Base-by-base conservation (phyloP, 2,888 invertebrate genomes). In the Heliconius charithonia region DNA sequence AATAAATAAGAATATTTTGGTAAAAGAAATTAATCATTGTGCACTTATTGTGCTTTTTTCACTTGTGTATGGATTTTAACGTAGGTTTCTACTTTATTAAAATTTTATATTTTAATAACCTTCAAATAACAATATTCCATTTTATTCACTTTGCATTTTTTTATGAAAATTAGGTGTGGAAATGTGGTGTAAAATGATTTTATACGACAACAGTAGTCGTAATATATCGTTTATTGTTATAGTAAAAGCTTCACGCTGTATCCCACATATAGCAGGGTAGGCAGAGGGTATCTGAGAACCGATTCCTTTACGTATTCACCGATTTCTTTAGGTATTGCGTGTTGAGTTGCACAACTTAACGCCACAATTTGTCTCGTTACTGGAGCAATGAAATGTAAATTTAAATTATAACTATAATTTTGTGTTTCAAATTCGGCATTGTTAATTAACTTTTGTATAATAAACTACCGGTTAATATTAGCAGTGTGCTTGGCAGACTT, bases 401-500 rank as follows among this genome's bases (percentile, higher is more conserved):
- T 45, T 19, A 22, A 72, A 72, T 59, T 72, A n/a, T n/a, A 25
- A 51, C 16, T 27, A 27, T 45, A n/a, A 71, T 32, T 71, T 59
- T 37, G n/a, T 37, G 25, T 59, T n/a, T 59, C 25, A 37, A 72
- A n/a, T 74, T 62, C 22, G 37, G 63, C 41, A 25, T 56, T 66
- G 29, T 32, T 65, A 56, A 72, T 32, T 71, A 56, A 66, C 25
- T 37, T 37, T 56, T 59, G 45, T 72, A 63, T 32, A 25, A 51
- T 77, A 41, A 37, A 72, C 63, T 63, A 13, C 65, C 74, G 41
- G 73, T 74, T 67, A 78, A 78, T 73, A 73, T 73, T 77, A 73
- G 74, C 74, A n/a, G 41, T 74, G 73, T 62, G 62, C 67, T 78
- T 78, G 78, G 69, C 67, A 67, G 78, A 27, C 59, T 78, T 78